Evolutionary conservation across 2,888 invertebrate genomes (phyloP), one percentile per base, ranked within the genome.

Genomic region (Synanthedon vespiformis): DNA sequence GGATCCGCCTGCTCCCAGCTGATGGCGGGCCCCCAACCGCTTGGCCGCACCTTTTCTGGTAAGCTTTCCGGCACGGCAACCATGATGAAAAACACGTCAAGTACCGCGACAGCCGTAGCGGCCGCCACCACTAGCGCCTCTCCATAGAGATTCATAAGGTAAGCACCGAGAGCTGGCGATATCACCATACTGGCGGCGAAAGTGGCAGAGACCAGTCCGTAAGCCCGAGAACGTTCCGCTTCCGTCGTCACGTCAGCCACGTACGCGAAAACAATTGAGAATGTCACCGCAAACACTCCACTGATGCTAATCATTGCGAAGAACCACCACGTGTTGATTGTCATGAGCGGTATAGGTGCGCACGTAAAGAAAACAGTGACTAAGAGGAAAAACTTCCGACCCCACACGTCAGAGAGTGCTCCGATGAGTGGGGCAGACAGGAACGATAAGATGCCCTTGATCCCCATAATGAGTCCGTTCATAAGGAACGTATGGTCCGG

Each of bases 151-250:
- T 94, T 93, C 92, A 94, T 94, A 50, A 95, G 89, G 70, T 95
- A 95, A 55, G 94, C 94, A 54, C 99, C 99, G 53, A 99, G 89
- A 2, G 99, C 98, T 11, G 99, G 99, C 56, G 97, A 98, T 62
- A 99, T 98, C 50, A 99, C 98, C 92, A 99, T 93, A 76, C 98
- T 98, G 58, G 99, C 99, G 13, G 99, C 99, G 88, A 99, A 99
- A 54, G 99, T 99, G 34, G 99, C 99, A 22, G 97, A 97, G n/a
- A 97, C 98, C 73, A 98, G 89, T 53, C 98, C 98, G 82, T 99
- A 99, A 8, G 98, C 98, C 58, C 95, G 91, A 64, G 96, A 97
- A 55, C 99, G 90, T 79, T 98, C 97, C 70, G 94, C 95, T 71
- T 98, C 97, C 64, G 97, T 96, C 40, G 99, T 99, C 53, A 99